Evolutionary conservation across 2,797 vertebrate species (phyloP).

Genomic region (Coccyzus lansbergi): DNA sequence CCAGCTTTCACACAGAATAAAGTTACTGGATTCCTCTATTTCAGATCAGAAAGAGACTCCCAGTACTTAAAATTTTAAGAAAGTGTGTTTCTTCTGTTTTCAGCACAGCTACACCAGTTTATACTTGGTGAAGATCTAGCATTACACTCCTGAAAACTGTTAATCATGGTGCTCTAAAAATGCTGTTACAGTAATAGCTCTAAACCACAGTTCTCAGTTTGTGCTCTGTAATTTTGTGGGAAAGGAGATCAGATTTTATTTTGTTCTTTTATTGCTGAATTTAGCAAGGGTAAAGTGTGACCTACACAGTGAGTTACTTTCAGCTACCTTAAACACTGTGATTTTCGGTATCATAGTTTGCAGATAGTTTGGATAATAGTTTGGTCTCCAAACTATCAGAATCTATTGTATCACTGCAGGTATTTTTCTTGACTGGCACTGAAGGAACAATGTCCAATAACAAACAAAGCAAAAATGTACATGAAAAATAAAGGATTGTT

Average conservation of each 20-base stretch:
- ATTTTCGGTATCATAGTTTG: neutral
- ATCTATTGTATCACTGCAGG: neutral
- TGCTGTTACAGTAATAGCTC: neutral
- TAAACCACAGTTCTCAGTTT: neutral
- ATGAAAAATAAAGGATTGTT: neutral
- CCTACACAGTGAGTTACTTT: neutral
- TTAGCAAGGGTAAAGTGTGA: neutral
- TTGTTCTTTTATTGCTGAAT: neutral
- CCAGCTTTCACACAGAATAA: neutral
- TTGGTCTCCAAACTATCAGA: neutral
- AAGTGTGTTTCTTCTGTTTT: neutral
- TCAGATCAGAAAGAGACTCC: neutral
- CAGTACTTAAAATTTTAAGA: neutral
- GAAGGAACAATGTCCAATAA: neutral
- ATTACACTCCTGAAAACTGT: neutral
- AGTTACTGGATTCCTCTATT: neutral
- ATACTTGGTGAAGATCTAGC: neutral
- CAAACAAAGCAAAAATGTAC: neutral
- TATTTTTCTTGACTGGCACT: neutral
- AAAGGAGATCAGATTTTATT: neutral
- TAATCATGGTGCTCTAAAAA: neutral
- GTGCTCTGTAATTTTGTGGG: neutral
- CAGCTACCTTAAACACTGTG: neutral
- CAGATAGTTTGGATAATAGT: neutral
- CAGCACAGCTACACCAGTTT: neutral